These are phyloP conservation scores for Trachymyrmex septentrionalis DNA, from an alignment of 1,140 invertebrate species.

Conservation along the genomic window DNA sequence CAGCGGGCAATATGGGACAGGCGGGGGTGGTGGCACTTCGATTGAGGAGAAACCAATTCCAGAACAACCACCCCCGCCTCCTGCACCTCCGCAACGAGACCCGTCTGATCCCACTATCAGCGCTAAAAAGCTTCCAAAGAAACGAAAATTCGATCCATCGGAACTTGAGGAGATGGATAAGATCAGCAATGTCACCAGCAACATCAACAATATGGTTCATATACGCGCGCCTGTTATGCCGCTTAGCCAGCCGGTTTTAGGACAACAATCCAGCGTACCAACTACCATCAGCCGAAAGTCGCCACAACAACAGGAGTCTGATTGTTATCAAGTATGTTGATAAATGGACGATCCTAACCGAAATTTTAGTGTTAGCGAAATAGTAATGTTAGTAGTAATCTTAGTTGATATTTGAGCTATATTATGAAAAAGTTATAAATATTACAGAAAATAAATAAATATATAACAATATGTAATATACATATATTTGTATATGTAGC, in stretches of 20 bases:
- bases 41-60: constrained; percentile 82
- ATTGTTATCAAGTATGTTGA: constrained; percentile 80
- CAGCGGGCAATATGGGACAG: constrained; percentile 81
- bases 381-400: neutral
- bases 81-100: constrained; percentile 81
- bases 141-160: constrained; percentile 94
- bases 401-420: neutral
- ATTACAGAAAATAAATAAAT: neutral
- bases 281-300: constrained; percentile 70
- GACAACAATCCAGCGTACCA: constrained; percentile 76
- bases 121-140: constrained; percentile 92
- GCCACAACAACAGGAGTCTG: constrained; percentile 78
- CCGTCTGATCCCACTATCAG: constrained; percentile 83
- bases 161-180: constrained; percentile 91
- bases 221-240: constrained; percentile 72
- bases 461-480: neutral
- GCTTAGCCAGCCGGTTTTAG: constrained; percentile 72
- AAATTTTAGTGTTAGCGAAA: constrained; percentile 6
- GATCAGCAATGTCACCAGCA: constrained; percentile 79
- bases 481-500: neutral
- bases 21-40: constrained; percentile 81
- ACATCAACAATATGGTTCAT: constrained; percentile 79
- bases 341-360: neutral
- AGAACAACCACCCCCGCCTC: constrained; percentile 83
- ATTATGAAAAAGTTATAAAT: neutral